These are phyloP conservation scores for Ochotona curzoniae DNA, from an alignment of 2,113 vertebrate genomes.

Conservation along the genomic window DNA sequence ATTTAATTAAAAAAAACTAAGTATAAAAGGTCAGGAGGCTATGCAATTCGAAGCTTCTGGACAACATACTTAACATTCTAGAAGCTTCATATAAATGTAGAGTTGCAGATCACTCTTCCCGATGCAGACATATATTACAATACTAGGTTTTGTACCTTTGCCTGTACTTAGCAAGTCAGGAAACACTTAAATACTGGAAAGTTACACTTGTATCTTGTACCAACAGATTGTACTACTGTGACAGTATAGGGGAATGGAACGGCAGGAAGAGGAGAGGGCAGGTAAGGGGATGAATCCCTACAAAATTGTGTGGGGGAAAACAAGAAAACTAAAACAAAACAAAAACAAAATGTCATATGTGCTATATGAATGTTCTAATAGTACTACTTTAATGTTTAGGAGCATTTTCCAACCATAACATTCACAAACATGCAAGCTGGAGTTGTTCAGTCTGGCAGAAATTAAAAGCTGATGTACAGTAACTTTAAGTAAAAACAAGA, in stretches of 20 bases:
- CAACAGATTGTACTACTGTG: too few species aligned
- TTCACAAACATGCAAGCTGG: not conserved
- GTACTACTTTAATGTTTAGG: not conserved
- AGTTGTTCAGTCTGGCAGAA: not conserved
- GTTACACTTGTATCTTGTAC: too few species aligned
- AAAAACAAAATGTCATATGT: not conserved
- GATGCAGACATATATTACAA: too few species aligned
- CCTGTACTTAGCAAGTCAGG: too few species aligned
- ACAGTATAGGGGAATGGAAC: too few species aligned
- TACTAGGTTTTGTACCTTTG: too few species aligned
- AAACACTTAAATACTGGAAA: too few species aligned
- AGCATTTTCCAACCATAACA: not conserved
- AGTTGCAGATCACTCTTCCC: too few species aligned
- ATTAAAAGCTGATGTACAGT: not conserved
- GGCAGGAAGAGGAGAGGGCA: too few species aligned
- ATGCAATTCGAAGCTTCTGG: slow-evolving; percentile 7
- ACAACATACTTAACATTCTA: not conserved
- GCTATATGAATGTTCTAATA: not conserved
- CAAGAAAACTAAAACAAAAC: too few species aligned
- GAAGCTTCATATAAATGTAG: not conserved
- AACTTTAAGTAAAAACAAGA: not conserved
- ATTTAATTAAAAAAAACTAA: slow-evolving; percentile 55
- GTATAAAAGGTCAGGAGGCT: not conserved
- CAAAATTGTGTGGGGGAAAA: too few species aligned
- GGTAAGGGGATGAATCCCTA: too few species aligned